A percentile compares a stretch with the other conserved stretches of the same genome.
Conservation (phyloP, 1,140 invertebrate genomes). For the Ostrea denselamellosa region DNA sequence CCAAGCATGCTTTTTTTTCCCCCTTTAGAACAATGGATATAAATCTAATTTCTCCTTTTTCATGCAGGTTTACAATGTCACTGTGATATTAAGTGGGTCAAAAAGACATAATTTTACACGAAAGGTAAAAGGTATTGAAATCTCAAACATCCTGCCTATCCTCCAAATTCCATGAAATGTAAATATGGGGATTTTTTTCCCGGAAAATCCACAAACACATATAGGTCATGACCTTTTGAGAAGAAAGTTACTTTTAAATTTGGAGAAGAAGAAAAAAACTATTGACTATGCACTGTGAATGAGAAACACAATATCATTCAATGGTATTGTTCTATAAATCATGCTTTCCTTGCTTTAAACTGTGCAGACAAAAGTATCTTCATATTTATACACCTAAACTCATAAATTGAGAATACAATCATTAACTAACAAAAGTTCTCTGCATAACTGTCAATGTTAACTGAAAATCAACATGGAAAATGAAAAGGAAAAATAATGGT, state of each 20-base stretch:
- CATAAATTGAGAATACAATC: background rate
- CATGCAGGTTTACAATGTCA: background rate
- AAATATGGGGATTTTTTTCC: slow-evolving; percentile 23
- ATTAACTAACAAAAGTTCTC: background rate
- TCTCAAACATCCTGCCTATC: slow-evolving; percentile 1
- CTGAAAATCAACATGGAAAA: background rate
- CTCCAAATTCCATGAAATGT: background rate
- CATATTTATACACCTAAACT: background rate
- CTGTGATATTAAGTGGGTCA: slow-evolving; percentile 9
- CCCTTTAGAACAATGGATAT: background rate
- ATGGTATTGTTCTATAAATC: no score
- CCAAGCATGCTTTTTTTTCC: background rate
- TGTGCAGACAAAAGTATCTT: background rate
- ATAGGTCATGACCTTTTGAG: slow-evolving; percentile 1
- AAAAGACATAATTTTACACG: background rate
- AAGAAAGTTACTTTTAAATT: background rate
- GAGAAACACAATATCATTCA: no score
- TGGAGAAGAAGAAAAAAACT: no score
- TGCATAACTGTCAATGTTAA: background rate
- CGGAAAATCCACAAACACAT: slow-evolving; percentile 2
- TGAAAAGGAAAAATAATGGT: background rate
- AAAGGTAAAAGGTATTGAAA: background rate
- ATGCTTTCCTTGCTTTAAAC: no score
- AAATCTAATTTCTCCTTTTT: background rate
- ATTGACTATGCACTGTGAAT: no score